Percentiles rank a stretch among this genome's conserved stretches.
Conservation (phyloP, 92 coral and sea anemone species). For the Palythoa grandiflora region DNA sequence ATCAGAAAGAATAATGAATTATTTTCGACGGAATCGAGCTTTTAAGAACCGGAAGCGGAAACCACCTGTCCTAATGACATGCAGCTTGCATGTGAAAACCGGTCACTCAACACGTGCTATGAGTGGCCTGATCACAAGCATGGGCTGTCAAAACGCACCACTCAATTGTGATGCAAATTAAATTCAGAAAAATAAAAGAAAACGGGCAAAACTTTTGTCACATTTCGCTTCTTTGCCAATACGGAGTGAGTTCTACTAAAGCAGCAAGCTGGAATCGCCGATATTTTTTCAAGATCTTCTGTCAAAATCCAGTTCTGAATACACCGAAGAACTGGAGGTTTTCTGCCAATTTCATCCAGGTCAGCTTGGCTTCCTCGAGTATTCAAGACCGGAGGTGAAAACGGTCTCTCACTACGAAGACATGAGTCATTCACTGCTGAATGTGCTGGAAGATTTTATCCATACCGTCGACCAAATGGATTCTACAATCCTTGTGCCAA, state of each 20-base stretch:
- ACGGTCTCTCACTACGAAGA: conserved; percentile 48
- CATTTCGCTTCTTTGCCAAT: not conserved
- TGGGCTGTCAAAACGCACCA: conserved; percentile 26
- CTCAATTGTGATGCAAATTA: conserved; percentile 30
- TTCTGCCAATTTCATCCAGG: not conserved
- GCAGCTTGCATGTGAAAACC: conserved; percentile 37
- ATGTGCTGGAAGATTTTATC: conserved; percentile 80
- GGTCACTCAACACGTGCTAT: conserved; percentile 12
- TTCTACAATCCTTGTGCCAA: conserved; percentile 88
- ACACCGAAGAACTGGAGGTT: conserved; percentile 4
- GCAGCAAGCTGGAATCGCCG: not conserved
- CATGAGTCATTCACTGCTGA: conserved; percentile 19
- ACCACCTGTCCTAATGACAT: not conserved
- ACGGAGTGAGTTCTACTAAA: not conserved
- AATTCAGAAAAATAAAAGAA: not conserved
- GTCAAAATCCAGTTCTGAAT: not conserved
- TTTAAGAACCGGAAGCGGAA: conserved; percentile 25
- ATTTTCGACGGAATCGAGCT: not conserved
- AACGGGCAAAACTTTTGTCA: not conserved
- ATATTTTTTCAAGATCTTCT: conserved; percentile 18
- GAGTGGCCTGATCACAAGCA: conserved; percentile 40
- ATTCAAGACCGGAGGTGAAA: conserved; percentile 24
- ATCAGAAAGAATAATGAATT: not conserved
- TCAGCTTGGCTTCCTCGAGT: not conserved
- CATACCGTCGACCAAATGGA: conserved; percentile 90